Evolutionary conservation across 2,888 invertebrate species (phyloP).

Genomic region (Trachelus iudaicus): DNA sequence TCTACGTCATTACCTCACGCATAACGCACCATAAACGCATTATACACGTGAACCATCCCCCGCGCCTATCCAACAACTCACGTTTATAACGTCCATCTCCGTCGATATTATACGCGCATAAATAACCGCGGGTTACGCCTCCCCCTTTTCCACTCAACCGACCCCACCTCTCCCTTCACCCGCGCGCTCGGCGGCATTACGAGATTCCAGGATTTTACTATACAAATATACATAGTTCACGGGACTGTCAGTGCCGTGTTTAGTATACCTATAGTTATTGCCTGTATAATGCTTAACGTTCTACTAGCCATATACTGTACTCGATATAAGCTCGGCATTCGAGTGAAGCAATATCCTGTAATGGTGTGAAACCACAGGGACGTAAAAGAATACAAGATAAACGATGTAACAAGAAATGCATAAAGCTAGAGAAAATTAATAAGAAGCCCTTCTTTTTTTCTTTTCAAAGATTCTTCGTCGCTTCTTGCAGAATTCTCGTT

Average conservation of each 20-base stretch:
- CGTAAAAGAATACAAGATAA: neutral
- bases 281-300: neutral
- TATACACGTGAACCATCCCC: conserved; percentile 43
- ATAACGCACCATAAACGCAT: conserved; percentile 40
- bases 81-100: neutral
- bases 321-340: neutral
- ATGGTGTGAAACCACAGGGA: neutral
- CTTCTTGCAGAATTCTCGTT: neutral
- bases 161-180: conserved; percentile 12
- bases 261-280: neutral
- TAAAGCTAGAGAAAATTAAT: neutral
- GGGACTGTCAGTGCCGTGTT: neutral
- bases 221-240: neutral
- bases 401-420: neutral
- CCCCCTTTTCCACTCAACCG: conserved; percentile 12
- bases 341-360: neutral
- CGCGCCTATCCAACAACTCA: neutral
- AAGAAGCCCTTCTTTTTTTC: neutral
- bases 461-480: neutral
- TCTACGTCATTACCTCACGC: conserved; percentile 51
- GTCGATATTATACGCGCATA: conserved; percentile 6
- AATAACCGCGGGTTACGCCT: neutral
- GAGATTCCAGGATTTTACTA: neutral
- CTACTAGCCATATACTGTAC: neutral
- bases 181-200: neutral